A percentile compares a stretch with the other conserved stretches of the same genome.
Evolutionary conservation across 2,113 vertebrate genomes (phyloP).

Genomic region (Hyla sarda): DNA sequence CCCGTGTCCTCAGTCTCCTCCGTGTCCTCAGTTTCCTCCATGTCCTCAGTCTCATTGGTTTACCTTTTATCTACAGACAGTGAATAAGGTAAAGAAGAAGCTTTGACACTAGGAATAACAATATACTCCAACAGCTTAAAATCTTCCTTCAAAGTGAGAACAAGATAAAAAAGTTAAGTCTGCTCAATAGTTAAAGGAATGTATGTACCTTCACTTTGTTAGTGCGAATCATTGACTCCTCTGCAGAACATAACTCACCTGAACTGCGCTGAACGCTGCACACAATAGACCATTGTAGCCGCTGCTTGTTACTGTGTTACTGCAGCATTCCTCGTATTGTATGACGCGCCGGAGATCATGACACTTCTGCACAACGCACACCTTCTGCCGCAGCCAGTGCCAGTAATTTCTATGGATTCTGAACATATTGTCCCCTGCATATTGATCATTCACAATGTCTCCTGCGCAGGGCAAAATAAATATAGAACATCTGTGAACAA

Average conservation of each 20-base stretch:
- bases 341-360: slow-evolving; percentile 15
- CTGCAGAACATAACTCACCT: slow-evolving; percentile 16
- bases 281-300: slow-evolving; percentile 4
- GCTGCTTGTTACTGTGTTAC: slow-evolving; percentile 12
- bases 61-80: slow-evolving; percentile 61
- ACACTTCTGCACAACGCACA: slow-evolving; percentile 6
- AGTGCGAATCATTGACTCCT: not conserved
- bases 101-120: slow-evolving; percentile 36
- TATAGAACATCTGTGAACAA: not conserved
- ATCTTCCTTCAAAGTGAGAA: slow-evolving; percentile 38
- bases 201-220: slow-evolving; percentile 38
- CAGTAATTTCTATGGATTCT: not conserved
- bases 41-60: too few species aligned
- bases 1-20: too few species aligned
- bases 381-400: slow-evolving; percentile 19
- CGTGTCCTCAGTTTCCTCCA: too few species aligned
- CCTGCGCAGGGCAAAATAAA: not conserved
- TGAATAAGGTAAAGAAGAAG: not conserved
- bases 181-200: slow-evolving; percentile 4
- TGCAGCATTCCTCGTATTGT: slow-evolving; percentile 14
- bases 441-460: not conserved
- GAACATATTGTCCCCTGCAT: slow-evolving; percentile 17
- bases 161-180: slow-evolving; percentile 9
- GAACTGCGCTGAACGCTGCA: slow-evolving; percentile 16
- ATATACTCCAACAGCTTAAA: slow-evolving; percentile 39